phyloP scores from a whole-genome alignment of 2,113 vertebrate species.

The Cinclus cinclus region DNA sequence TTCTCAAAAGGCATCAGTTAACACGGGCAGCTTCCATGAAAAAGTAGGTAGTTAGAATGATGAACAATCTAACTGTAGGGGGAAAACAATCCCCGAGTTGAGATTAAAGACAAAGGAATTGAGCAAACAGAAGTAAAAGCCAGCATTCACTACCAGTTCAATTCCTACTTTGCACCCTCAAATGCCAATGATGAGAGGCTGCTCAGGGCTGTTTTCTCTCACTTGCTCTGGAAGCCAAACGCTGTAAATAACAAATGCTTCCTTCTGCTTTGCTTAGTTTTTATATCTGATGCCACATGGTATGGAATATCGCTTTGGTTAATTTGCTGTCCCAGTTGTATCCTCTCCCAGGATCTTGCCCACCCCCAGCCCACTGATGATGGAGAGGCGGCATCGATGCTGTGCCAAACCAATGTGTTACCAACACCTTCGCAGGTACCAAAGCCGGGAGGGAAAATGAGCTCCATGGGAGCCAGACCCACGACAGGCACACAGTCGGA shows the following conservation, averaged over 20 bases:
- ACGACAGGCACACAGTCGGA: rapidly evolving
- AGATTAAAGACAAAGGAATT: neutral
- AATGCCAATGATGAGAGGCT: neutral
- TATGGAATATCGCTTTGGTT: neutral
- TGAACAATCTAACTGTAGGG: neutral
- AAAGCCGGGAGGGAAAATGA: neutral
- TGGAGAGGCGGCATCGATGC: rapidly evolving
- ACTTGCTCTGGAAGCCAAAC: neutral
- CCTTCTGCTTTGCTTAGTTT: neutral
- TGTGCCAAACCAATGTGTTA: neutral
- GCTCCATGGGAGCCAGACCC: rapidly evolving
- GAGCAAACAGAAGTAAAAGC: neutral
- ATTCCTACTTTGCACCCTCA: neutral
- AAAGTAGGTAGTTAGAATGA: neutral
- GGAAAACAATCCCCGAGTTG: neutral
- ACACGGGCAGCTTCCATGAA: neutral
- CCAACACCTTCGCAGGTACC: rapidly evolving
- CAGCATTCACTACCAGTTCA: neutral
- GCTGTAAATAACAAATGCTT: neutral
- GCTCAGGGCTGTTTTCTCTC: neutral
- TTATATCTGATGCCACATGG: neutral
- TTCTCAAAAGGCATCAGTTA: neutral
- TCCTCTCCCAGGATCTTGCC: neutral
- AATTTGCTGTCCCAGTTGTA: too few species aligned
- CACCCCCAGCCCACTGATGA: too few species aligned